Percentiles rank a stretch among this genome's conserved stretches.
These are phyloP conservation scores for Athene noctua DNA, from an alignment of 2,113 vertebrate species.

Conservation along the genomic window DNA sequence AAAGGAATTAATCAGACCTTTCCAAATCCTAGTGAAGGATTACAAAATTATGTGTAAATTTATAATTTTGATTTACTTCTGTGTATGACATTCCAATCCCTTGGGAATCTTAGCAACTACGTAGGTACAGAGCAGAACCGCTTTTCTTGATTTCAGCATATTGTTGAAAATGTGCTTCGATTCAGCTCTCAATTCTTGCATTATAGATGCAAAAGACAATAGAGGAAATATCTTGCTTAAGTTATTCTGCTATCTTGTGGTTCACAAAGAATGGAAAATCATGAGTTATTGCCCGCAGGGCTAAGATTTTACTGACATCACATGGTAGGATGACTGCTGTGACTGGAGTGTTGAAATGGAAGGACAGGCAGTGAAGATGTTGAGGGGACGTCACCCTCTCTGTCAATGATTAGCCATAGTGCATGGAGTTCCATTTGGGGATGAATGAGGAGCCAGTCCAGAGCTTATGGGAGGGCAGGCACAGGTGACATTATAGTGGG, in stretches of 20 bases:
- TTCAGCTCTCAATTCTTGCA: not conserved
- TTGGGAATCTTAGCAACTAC: not conserved
- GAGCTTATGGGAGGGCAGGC: no score
- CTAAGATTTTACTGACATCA: no score
- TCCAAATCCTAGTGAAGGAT: not conserved
- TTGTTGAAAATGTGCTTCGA: not conserved
- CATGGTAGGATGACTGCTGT: no score
- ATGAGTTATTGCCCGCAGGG: not conserved
- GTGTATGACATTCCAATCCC: not conserved
- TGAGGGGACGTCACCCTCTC: no score
- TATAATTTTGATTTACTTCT: not conserved
- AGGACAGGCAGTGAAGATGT: no score
- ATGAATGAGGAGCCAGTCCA: no score
- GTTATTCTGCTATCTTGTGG: not conserved
- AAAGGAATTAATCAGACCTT: not conserved
- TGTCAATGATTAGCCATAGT: no score
- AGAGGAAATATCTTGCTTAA: not conserved
- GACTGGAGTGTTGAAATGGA: no score
- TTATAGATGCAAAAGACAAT: not conserved
- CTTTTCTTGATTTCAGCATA: not conserved
- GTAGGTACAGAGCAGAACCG: not conserved
- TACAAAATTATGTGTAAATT: not conserved
- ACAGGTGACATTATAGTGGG: no score
- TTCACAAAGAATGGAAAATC: not conserved
- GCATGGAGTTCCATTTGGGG: no score